Evolutionary conservation across 1,140 invertebrate species (phyloP), one percentile per base, ranked within the genome.

Genomic region (Aphelenchoides besseyi): DNA sequence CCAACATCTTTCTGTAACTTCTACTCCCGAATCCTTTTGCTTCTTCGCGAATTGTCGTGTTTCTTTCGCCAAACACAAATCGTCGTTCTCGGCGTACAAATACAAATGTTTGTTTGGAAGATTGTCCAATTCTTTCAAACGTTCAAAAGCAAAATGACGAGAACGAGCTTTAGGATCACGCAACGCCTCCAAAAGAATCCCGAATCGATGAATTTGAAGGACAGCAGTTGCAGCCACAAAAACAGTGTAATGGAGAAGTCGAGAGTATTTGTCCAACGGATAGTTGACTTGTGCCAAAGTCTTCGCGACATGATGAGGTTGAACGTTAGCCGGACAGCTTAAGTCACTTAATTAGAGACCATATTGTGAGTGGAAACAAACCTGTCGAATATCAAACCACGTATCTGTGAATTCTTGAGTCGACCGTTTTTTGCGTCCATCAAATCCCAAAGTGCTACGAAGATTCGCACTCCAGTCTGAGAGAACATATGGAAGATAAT

Each of bases 1-100:
- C 74, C 74, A 75, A 16, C 64, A 57, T 16, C 64, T 59, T 2
- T 30, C 29, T 23, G 5, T n/a, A 18, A 77, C 41, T 1, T 37
- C 9, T 16, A 35, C 33, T 9, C 87, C 55, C 23, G 36, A 37
- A n/a, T 75, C 68, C 36, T 41, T 30, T 48, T 77, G 68, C 16
- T 30, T 37, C 32, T 77, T 32, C 16, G 29, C 37, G 70, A 86
- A 79, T 23, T 86, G 79, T 63, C 86, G 82, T 62, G 87, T 83
- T 62, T 83, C 82, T 33, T 78, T 74, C 55, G 33, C 87, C 85
- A 76, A 88, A 88, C 76, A 91, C 77, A 87, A 74, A 30, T 88
- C 86, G 79, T 92, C 91, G 2, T 87, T 87, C 75, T 89, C 89
- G 0, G 90, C 91, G 78, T 90, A 92, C 16, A 92, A 86, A 82